Evolutionary conservation across 2,888 invertebrate genomes (phyloP).

Genomic region (Thereva nobilitata): DNA sequence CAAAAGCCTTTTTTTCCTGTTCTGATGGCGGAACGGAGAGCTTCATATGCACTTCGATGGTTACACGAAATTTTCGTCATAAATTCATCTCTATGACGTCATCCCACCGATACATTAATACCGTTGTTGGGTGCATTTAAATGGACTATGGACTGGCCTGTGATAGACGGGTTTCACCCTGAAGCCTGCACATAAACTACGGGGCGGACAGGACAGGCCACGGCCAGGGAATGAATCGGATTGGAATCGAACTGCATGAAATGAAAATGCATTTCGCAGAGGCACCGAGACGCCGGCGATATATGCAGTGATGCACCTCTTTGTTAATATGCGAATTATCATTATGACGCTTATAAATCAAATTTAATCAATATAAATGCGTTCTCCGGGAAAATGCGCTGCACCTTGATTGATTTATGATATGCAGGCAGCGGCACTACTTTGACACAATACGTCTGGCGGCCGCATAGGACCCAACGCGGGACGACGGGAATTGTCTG

Average conservation of each 20-base stretch:
- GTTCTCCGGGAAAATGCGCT: slow-evolving; percentile 18
- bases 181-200: slow-evolving; percentile 7
- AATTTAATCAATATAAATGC: slow-evolving; percentile 34
- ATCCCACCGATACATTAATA: slow-evolving; percentile 24
- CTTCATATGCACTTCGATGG: slow-evolving; percentile 6
- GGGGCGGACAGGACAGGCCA: not conserved
- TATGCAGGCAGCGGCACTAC: slow-evolving; percentile 15
- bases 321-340: slow-evolving; percentile 36
- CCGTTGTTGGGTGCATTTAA: slow-evolving; percentile 21
- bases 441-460: slow-evolving; percentile 32
- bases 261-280: slow-evolving; percentile 22
- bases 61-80: slow-evolving; percentile 29
- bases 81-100: slow-evolving; percentile 30
- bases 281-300: slow-evolving; percentile 11
- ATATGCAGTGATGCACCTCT: slow-evolving; percentile 2
- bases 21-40: not conserved
- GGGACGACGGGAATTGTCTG: too few relatives aligned
- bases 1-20: slow-evolving; percentile 29
- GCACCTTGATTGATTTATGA: slow-evolving; percentile 27
- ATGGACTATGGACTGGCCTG: slow-evolving; percentile 12
- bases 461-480: not conserved
- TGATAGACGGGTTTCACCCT: slow-evolving; percentile 31
- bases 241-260: slow-evolving; percentile 4
- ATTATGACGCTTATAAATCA: slow-evolving; percentile 31
- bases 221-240: not conserved